Percentiles rank a stretch among this genome's conserved stretches.
Conservation (phyloP, 2,888 invertebrate species). For the Pasiphila rectangulata region DNA sequence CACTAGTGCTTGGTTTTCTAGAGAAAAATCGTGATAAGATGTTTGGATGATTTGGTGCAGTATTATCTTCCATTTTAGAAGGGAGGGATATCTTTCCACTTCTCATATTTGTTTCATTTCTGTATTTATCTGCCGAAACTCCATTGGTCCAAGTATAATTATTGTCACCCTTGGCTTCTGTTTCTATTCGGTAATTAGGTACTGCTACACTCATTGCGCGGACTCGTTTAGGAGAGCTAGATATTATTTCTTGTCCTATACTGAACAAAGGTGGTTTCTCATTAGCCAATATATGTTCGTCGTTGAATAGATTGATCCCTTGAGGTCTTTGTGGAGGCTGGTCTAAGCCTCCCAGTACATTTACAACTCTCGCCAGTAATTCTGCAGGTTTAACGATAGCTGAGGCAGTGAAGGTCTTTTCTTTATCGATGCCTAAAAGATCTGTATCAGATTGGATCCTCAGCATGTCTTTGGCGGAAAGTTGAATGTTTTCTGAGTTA, state of each 20-base stretch:
- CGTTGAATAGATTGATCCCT: conserved; percentile 86
- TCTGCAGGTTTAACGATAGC: conserved; percentile 88
- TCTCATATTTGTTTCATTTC: conserved; percentile 72
- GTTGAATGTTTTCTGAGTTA: conserved; percentile 83
- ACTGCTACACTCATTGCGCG: conserved; percentile 84
- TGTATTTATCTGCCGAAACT: conserved; percentile 81
- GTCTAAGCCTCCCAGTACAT: conserved; percentile 85
- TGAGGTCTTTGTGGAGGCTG: conserved; percentile 65
- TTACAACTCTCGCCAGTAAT: conserved; percentile 87
- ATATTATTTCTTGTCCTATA: conserved; percentile 69
- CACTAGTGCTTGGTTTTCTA: conserved; percentile 57
- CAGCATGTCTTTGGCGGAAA: conserved; percentile 71
- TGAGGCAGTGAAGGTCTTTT: conserved; percentile 86
- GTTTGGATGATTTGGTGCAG: conserved; percentile 50
- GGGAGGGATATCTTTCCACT: conserved; percentile 71
- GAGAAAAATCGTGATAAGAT: conserved; percentile 58
- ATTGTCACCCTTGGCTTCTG: conserved; percentile 58
- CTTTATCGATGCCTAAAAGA: conserved; percentile 87
- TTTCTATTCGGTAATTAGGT: conserved; percentile 69
- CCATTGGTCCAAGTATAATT: conserved; percentile 87
- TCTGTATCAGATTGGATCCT: conserved; percentile 90
- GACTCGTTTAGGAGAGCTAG: conserved; percentile 67
- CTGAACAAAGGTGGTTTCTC: conserved; percentile 82
- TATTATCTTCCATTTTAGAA: conserved; percentile 39
- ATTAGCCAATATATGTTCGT: conserved; percentile 86